Evolutionary conservation across 2,888 invertebrate species (phyloP).

Genomic region (Caenorhabditis panamensis): DNA sequence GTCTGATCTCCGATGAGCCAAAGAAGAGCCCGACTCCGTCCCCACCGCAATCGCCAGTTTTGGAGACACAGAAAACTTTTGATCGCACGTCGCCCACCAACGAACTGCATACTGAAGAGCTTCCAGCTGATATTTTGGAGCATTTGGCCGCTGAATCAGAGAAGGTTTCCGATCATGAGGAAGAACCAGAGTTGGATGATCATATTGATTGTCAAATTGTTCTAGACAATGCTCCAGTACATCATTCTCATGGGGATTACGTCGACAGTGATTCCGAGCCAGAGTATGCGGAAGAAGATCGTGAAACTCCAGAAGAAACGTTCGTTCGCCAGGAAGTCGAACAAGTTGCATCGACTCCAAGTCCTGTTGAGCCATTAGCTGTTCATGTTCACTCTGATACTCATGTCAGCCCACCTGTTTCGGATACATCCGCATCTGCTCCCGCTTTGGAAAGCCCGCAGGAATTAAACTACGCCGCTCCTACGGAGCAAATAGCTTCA

Average conservation of each 20-base stretch:
- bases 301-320: constrained; percentile 29
- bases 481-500: neutral
- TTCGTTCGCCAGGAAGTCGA: constrained; percentile 1
- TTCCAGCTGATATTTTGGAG: constrained; percentile 15
- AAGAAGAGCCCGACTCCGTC: constrained; percentile 9
- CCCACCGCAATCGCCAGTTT: constrained; percentile 39
- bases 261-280: constrained; percentile 60
- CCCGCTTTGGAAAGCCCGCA: constrained; percentile 1
- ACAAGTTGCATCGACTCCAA: neutral
- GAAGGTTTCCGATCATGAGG: constrained; percentile 14
- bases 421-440: neutral
- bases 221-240: constrained; percentile 11
- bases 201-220: constrained; percentile 27
- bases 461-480: neutral
- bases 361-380: constrained; percentile 21
- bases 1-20: constrained; percentile 5
- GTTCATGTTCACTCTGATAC: constrained; percentile 1
- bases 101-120: neutral
- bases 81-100: constrained; percentile 28
- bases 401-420: constrained; percentile 5
- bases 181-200: constrained; percentile 22
- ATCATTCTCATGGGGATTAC: constrained; percentile 27
- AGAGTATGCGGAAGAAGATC: constrained; percentile 63
- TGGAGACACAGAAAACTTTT: constrained; percentile 39
- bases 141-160: constrained; percentile 27